A percentile compares a stretch with the other conserved stretches of the same genome.
These are phyloP conservation scores for Brachionus manjavacas DNA, from an alignment of 1,140 invertebrate genomes.

Conservation along the genomic window DNA sequence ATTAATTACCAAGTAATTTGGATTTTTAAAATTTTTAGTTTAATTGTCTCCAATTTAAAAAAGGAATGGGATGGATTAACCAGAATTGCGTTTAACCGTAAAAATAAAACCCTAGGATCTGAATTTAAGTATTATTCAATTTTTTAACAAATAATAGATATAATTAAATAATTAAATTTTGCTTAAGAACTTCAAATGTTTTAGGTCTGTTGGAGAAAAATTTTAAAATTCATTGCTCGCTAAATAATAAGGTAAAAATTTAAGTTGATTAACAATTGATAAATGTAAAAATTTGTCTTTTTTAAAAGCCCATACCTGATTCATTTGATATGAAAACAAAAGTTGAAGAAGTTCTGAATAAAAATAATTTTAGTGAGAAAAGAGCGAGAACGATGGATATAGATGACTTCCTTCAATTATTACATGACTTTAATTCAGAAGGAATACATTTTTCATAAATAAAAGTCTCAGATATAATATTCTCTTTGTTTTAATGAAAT, in stretches of 20 bases:
- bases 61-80: conserved; percentile 93
- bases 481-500: background rate
- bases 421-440: conserved; percentile 78
- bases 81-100: conserved; percentile 84
- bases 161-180: background rate
- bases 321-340: conserved; percentile 81
- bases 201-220: conserved; percentile 78
- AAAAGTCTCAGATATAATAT: background rate
- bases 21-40: background rate
- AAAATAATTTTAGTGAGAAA: conserved; percentile 66
- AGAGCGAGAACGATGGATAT: conserved; percentile 88
- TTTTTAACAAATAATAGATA: background rate
- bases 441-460: conserved; percentile 78
- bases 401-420: conserved; percentile 86
- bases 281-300: conserved; percentile 42
- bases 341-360: conserved; percentile 69
- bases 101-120: conserved; percentile 80
- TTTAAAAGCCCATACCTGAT: conserved; percentile 68
- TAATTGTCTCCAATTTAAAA: conserved; percentile 30
- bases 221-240: conserved; percentile 77
- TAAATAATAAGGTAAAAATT: conserved; percentile 72
- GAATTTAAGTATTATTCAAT: conserved; percentile 4
- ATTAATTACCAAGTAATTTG: conserved; percentile 76
- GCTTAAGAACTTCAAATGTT: background rate
- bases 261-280: background rate